phyloP scores from a whole-genome alignment of 2,113 vertebrate genomes.

The Pterocles burchelli region DNA sequence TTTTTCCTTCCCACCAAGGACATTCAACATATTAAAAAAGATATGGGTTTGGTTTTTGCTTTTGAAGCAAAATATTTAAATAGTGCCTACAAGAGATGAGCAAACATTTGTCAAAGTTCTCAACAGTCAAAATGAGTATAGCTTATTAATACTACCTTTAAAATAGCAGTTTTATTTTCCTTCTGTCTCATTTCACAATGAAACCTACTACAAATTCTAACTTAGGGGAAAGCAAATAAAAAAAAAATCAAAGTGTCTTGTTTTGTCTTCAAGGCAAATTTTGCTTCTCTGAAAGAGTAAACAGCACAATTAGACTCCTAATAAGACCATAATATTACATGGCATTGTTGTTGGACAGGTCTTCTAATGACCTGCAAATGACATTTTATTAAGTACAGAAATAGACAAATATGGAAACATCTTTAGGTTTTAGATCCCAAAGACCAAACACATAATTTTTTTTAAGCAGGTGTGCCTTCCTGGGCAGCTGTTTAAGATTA shows the following conservation, averaged over 20 bases:
- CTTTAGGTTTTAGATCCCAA: neutral
- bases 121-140: neutral
- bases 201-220: neutral
- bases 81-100: neutral
- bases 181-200: neutral
- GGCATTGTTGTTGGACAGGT: neutral
- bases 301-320: neutral
- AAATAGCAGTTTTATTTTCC: neutral
- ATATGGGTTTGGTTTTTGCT: neutral
- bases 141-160: neutral
- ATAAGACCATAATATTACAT: neutral
- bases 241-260: neutral
- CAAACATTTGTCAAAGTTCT: neutral
- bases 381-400: neutral
- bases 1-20: neutral
- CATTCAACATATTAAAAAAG: neutral
- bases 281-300: neutral
- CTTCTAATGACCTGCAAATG: neutral
- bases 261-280: neutral
- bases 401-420: slow-evolving; percentile 2
- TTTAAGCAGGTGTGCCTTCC: slow-evolving; percentile 70
- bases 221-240: neutral
- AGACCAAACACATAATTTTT: slow-evolving; percentile 2
- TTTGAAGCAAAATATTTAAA: neutral
- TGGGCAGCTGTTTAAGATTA: slow-evolving; percentile 74